Conservation (phyloP, 2,888 invertebrate species). For the Beris morrisii region DNA sequence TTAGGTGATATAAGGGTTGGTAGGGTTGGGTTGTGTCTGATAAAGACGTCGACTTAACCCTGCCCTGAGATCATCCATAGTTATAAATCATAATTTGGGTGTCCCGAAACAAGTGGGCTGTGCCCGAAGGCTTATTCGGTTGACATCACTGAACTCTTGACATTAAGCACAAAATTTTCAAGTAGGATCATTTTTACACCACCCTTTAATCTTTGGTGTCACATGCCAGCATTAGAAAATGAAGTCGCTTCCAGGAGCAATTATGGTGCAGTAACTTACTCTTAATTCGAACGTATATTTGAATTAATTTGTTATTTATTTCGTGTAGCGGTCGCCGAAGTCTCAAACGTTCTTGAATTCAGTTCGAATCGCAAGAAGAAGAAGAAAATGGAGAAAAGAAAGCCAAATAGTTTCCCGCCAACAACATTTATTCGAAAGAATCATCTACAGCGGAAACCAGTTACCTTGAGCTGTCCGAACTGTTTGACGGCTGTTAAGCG, state of each 20-base stretch:
- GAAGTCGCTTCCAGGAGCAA: not conserved
- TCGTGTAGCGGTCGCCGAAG: not conserved
- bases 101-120: too few relatives aligned
- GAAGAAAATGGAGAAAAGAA: not conserved
- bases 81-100: too few relatives aligned
- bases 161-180: too few relatives aligned
- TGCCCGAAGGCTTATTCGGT: too few relatives aligned
- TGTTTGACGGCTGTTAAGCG: not conserved
- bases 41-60: too few relatives aligned
- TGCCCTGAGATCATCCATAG: too few relatives aligned
- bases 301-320: not conserved
- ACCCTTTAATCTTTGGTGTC: not conserved
- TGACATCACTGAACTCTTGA: too few relatives aligned
- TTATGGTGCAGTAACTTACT: not conserved
- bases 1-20: too few relatives aligned
- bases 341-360: not conserved
- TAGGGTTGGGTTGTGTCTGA: too few relatives aligned
- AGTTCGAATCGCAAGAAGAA: not conserved
- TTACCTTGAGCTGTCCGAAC: conserved; percentile 16
- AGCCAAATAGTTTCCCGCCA: not conserved
- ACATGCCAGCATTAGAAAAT: not conserved
- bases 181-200: too few relatives aligned
- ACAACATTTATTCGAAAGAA: not conserved
- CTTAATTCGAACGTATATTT: too few relatives aligned
- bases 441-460: conserved; percentile 10